These are phyloP conservation scores for Spondyliosoma cantharus DNA, from an alignment of 2,797 vertebrate genomes.

Conservation along the genomic window DNA sequence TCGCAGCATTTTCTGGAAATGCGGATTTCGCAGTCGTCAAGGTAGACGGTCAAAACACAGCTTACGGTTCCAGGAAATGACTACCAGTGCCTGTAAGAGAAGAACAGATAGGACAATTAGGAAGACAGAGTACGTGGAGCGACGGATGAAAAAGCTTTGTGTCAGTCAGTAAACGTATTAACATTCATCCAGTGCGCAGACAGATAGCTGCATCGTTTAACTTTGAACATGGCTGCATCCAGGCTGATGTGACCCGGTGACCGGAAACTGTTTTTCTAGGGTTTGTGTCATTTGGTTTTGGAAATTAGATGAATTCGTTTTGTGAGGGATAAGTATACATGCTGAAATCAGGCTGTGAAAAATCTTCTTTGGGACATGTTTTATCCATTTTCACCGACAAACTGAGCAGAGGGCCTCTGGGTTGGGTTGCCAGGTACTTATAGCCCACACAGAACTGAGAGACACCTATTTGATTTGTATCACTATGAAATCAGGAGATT, in stretches of 20 bases:
- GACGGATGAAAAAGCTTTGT: slow-evolving; percentile 3
- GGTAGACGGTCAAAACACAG: slow-evolving; percentile 13
- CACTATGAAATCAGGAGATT: too few relatives aligned
- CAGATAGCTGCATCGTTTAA: neutral
- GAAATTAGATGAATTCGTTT: too few relatives aligned
- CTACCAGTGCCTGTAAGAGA: slow-evolving; percentile 56
- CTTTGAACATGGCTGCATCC: neutral
- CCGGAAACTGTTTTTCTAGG: neutral
- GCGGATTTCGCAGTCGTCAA: slow-evolving; percentile 22
- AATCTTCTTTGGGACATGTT: too few relatives aligned
- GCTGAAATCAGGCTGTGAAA: too few relatives aligned
- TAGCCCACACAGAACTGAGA: too few relatives aligned
- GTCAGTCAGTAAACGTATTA: slow-evolving; percentile 1
- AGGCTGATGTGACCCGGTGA: neutral
- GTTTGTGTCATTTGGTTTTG: neutral
- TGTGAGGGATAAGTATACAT: too few relatives aligned
- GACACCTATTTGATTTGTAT: too few relatives aligned
- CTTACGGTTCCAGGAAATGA: slow-evolving; percentile 28
- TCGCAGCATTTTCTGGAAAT: slow-evolving; percentile 8
- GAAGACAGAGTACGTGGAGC: neutral
- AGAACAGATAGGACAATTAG: slow-evolving; percentile 46
- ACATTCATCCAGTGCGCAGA: neutral
- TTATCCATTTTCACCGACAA: too few relatives aligned
- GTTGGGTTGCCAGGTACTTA: too few relatives aligned
- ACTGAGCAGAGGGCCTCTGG: too few relatives aligned